Conservation (phyloP, 2,797 vertebrate species). For the Pitangus sulphuratus region DNA sequence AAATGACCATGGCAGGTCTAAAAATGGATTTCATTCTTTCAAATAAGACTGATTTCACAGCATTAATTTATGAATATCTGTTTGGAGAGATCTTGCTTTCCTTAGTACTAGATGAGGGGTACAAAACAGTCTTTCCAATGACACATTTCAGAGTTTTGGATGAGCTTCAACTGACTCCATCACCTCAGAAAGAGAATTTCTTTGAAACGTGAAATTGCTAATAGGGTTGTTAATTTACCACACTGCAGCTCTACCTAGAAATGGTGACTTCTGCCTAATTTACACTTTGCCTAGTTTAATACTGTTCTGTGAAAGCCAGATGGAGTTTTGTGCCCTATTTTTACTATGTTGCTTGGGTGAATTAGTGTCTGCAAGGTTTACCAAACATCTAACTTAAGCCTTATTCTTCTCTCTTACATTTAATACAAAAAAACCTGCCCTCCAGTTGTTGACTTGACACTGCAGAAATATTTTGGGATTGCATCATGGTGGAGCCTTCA, state of each 20-base stretch:
- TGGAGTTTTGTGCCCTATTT: background rate
- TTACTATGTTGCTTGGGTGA: background rate
- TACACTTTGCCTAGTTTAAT: background rate
- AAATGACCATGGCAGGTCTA: background rate
- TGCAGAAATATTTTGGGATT: background rate
- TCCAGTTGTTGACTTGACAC: background rate
- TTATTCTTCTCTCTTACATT: background rate
- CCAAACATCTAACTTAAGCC: background rate
- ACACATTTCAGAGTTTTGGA: background rate
- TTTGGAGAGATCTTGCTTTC: background rate
- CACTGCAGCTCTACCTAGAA: background rate
- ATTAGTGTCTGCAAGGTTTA: background rate
- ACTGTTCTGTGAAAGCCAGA: background rate
- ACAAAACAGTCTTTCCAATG: background rate
- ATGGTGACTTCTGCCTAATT: background rate
- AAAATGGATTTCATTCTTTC: background rate
- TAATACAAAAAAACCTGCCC: rapidly evolving
- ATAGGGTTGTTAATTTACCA: background rate
- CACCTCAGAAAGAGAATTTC: background rate
- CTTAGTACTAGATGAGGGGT: background rate
- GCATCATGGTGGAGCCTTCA: background rate
- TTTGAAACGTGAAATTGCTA: background rate
- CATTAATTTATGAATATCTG: background rate
- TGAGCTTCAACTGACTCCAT: background rate
- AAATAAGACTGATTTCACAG: background rate